Conservation (phyloP, 2,888 invertebrate species). For the Leptinotarsa rubiginosa region DNA sequence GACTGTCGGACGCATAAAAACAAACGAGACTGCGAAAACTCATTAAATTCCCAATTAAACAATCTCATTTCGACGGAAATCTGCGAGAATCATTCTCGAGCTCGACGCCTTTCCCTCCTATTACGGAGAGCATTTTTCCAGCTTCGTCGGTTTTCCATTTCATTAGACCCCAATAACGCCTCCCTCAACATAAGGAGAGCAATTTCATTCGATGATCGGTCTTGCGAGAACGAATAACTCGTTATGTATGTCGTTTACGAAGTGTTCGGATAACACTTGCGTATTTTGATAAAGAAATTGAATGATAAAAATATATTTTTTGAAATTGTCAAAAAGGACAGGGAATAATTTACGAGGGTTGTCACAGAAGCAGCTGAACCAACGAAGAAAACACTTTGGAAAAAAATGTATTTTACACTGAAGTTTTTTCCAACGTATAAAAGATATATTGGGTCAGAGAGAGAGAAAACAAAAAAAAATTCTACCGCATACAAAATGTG, state of each 20-base stretch:
- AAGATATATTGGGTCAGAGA: no score
- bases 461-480: no score
- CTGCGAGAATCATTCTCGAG: slow-evolving; percentile 29
- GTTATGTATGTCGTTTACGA: neutral
- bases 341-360: no score
- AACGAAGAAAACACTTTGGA: no score
- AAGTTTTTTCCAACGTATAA: no score
- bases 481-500: no score
- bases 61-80: slow-evolving; percentile 31
- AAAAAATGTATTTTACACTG: no score
- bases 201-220: neutral
- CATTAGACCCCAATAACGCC: slow-evolving; percentile 29
- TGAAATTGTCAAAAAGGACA: no score
- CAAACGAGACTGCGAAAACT: slow-evolving; percentile 19
- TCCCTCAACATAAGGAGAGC: neutral
- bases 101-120: slow-evolving; percentile 34
- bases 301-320: no score
- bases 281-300: neutral
- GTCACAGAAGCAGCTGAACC: no score
- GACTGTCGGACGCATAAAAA: neutral
- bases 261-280: neutral
- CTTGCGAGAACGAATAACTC: neutral
- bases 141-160: slow-evolving; percentile 43
- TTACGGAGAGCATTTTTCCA: slow-evolving; percentile 38
- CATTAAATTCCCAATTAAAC: slow-evolving; percentile 30